Evolutionary conservation across 2,888 invertebrate species (phyloP).

Genomic region (Malthinus seriepunctatus): DNA sequence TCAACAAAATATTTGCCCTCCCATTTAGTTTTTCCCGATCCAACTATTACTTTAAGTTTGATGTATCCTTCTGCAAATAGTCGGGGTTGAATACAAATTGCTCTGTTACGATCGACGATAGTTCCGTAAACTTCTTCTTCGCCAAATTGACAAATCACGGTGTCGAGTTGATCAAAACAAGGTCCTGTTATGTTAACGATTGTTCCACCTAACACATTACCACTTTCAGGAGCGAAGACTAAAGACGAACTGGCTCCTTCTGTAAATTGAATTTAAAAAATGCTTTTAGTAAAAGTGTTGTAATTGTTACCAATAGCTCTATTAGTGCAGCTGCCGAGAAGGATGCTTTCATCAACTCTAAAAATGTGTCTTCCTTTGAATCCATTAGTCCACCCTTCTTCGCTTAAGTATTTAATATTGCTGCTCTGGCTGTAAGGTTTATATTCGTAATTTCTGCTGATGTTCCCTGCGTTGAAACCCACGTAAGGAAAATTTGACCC

Average conservation of each 20-base stretch:
- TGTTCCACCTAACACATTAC: constrained; percentile 96
- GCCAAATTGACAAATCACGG: constrained; percentile 84
- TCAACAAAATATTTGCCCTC: constrained; percentile 90
- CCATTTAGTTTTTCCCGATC: constrained; percentile 83
- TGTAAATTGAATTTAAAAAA: constrained; percentile 46
- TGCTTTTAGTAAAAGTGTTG: neutral
- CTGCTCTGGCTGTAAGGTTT: constrained; percentile 87
- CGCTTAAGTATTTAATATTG: constrained; percentile 79
- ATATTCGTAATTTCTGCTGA: constrained; percentile 86
- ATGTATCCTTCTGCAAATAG: constrained; percentile 88
- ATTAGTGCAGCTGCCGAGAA: constrained; percentile 92
- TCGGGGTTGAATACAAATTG: constrained; percentile 86
- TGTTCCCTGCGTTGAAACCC: constrained; percentile 97
- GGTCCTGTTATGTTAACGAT: constrained; percentile 96
- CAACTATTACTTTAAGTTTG: constrained; percentile 81
- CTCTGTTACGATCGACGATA: constrained; percentile 78
- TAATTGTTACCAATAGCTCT: constrained; percentile 71
- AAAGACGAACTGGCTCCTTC: constrained; percentile 81
- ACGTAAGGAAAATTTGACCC: constrained; percentile 87
- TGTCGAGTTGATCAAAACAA: constrained; percentile 78
- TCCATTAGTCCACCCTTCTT: constrained; percentile 84
- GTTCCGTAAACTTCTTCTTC: constrained; percentile 74
- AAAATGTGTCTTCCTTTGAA: constrained; percentile 92
- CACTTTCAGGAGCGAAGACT: constrained; percentile 92
- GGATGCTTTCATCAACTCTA: constrained; percentile 91